Evolutionary conservation across 2,113 vertebrate species (phyloP).

Genomic region (Casuarius casuarius): DNA sequence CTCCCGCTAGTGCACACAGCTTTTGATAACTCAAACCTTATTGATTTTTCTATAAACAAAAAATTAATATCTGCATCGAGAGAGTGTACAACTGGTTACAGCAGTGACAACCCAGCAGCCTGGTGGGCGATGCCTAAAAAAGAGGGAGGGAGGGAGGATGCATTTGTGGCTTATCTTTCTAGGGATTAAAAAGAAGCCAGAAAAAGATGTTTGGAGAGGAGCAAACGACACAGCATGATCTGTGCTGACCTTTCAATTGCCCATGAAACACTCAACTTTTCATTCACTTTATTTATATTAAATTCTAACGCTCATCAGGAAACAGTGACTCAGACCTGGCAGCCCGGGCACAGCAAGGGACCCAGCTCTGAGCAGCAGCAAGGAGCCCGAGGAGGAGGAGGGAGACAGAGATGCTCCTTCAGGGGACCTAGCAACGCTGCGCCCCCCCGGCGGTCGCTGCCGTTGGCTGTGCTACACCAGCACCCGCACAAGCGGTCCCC

Average conservation of each 20-base stretch:
- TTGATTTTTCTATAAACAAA: conserved; percentile 95
- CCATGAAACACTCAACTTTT: not conserved
- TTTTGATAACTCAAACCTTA: conserved; percentile 91
- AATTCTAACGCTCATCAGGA: not conserved
- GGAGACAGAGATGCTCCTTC: not conserved
- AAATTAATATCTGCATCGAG: conserved; percentile 79
- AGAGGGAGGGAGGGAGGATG: not conserved
- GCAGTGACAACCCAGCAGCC: conserved; percentile 35
- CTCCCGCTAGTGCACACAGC: conserved; percentile 72
- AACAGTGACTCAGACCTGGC: not conserved
- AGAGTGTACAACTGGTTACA: conserved; percentile 63
- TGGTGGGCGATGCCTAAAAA: not conserved
- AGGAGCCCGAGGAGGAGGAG: accelerated
- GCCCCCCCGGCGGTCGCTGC: too few species aligned
- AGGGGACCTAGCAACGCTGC: accelerated
- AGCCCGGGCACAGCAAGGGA: not conserved
- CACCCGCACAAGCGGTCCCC: accelerated
- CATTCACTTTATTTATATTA: not conserved
- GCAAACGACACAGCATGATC: accelerated
- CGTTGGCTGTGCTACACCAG: accelerated
- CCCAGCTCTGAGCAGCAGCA: not conserved
- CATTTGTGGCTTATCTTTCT: not conserved
- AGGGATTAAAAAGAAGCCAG: not conserved
- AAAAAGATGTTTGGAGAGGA: not conserved
- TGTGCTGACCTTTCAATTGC: not conserved